Evolutionary conservation across 2,888 invertebrate genomes (phyloP).

Genomic region (Caenorhabditis sp.): DNA sequence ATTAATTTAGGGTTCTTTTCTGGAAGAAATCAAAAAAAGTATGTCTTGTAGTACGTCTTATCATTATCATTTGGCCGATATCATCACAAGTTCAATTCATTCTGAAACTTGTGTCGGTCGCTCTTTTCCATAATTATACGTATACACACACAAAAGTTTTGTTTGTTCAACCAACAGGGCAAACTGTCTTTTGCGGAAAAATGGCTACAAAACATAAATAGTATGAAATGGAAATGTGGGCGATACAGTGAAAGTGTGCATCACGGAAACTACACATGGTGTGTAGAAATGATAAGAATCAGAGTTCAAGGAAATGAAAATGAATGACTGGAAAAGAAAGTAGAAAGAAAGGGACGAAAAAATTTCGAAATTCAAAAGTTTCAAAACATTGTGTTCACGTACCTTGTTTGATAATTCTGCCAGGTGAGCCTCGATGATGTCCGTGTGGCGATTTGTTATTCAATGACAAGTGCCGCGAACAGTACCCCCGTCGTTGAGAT

Average conservation of each 20-base stretch:
- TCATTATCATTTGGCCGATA: not conserved
- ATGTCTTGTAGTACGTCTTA: too few relatives aligned
- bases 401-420: constrained; percentile 61
- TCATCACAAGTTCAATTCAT: constrained; percentile 17
- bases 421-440: constrained; percentile 65
- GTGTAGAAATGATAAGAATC: not conserved
- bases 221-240: not conserved
- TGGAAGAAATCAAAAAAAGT: too few relatives aligned
- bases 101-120: constrained; percentile 14
- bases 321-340: not conserved
- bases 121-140: not conserved
- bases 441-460: constrained; percentile 85
- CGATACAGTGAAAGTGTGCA: not conserved
- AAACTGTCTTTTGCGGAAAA: constrained; percentile 10
- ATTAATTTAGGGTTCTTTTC: too few relatives aligned
- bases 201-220: constrained; percentile 35
- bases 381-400: too few relatives aligned
- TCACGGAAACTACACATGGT: constrained; percentile 2
- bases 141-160: not conserved
- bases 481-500: constrained; percentile 96
- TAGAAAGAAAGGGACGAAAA: too few relatives aligned
- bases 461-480: constrained; percentile 95
- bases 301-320: not conserved
- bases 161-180: constrained; percentile 13
- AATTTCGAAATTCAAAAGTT: too few relatives aligned